These are phyloP conservation scores for Eulemur macaco DNA, from an alignment of 2,113 vertebrate genomes.

Conservation along the genomic window DNA sequence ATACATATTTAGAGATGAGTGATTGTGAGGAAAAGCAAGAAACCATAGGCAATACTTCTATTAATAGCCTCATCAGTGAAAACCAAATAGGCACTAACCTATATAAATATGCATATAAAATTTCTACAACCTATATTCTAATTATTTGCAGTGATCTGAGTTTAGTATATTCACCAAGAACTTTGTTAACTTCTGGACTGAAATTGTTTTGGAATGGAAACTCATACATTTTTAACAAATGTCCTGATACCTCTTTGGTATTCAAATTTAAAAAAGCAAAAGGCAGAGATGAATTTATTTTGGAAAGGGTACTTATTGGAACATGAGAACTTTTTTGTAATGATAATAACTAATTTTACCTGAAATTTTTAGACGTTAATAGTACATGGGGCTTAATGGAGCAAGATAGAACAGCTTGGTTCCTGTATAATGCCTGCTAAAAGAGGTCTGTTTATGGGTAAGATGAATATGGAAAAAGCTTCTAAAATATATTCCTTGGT, in stretches of 20 bases:
- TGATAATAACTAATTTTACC: background rate
- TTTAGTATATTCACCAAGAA: constrained; percentile 27
- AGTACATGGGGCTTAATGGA: background rate
- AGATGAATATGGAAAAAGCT: background rate
- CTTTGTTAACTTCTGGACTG: background rate
- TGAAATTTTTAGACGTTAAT: constrained; percentile 11
- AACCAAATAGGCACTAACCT: background rate
- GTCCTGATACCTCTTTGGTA: background rate
- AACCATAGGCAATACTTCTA: background rate
- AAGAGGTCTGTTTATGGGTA: background rate
- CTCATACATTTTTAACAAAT: background rate
- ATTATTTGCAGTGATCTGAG: background rate
- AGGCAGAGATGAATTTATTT: background rate
- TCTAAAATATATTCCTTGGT: background rate
- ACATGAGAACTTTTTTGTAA: background rate
- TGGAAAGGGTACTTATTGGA: background rate
- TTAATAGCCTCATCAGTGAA: background rate
- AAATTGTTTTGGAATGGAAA: constrained; percentile 7
- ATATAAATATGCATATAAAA: constrained; percentile 19
- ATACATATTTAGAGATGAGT: background rate
- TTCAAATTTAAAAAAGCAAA: background rate
- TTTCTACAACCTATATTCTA: background rate
- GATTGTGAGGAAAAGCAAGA: background rate
- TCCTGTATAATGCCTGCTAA: background rate
- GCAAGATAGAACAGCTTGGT: background rate